Evolutionary conservation across 2,113 vertebrate genomes (phyloP), one percentile per base, ranked within the genome.

Genomic region (Scomber colias): DNA sequence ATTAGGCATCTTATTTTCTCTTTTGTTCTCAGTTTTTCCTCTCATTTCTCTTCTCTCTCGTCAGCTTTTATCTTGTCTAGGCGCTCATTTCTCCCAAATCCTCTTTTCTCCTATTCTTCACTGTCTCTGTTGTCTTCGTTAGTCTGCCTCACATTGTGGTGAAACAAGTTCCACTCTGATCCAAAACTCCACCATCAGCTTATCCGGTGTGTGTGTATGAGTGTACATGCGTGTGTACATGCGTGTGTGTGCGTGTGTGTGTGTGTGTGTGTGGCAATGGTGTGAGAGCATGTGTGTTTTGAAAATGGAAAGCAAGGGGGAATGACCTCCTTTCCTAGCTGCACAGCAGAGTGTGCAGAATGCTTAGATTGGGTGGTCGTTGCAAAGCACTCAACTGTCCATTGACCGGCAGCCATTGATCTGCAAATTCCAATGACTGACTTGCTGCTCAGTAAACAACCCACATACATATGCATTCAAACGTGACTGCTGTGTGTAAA

Each of bases 1-100:
- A 61, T 92, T 82, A 79, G 91, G 91, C 95, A 95, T 95, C 92
- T 90, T 88, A 84, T 81, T 68, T 77, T 73, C 65, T 61, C 66
- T 77, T 80, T 86, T 83, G 75, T 90, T 77, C 55, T 73, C 63
- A 57, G 31, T 72, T 81, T 81, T 64, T 85, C 69, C 50, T 35
- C 83, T 87, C 51, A 71, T 79, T 71, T 75, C 82, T 89, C 81
- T 11, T 76, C 70, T 1, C 71, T 78, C 59, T 82, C 63, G 16
- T 83, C 79, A 73, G 73, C 66, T 89, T 88, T 87, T 79, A 86
- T 87, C 85, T 88, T 27, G 12, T 40, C 17, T 9, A 66, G 74
- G 68, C 59, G 83, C 78, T 83, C 78, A 61, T 83, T 89, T 86
- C 75, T 48, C 71, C 49, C 75, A 83, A 90, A 90, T 89, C 87